Base-by-base conservation (phyloP, 2,888 invertebrate species). In the Cephus sareptanus region DNA sequence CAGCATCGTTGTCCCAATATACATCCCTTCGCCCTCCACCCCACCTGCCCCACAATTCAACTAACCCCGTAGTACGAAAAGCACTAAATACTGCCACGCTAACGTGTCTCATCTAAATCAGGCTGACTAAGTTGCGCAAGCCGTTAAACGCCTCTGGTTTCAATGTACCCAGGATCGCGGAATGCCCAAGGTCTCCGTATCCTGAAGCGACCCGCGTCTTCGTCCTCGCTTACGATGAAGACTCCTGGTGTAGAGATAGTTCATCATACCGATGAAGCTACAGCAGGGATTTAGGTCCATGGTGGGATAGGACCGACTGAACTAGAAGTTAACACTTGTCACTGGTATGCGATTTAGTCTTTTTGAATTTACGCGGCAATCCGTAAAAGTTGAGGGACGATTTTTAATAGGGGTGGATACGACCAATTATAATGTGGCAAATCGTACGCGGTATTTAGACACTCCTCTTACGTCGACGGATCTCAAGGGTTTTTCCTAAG, bases 151-250 rank as follows among this genome's bases (percentile, higher is more conserved):
- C 56, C 40, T 56, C 23, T 56, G 80, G 79, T 79, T 82, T 79
- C 76, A 73, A 82, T 83, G 81, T 87, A 85, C 85, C 85, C 82
- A 86, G 76, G 85, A 87, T 85, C 85, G 82, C 79, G 85, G 80
- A 81, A 87, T 79, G 79, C 69, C 76, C 77, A 81, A 74, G 76
- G 40, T 77, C 74, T 75, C 76, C 73, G 81, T 75, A 40, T 75
- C 34, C 79, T 81, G 76, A 76, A 80, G 80, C 23, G 76, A 70
- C 6, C 13, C n/a, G 69, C 12, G 35, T 56, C 30, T 9, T 71
- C 71, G 71, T 40, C 81, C 84, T 77, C 80, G 81, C 77, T 83
- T 84, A 77, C 84, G 83, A 71, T 79, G 84, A 77, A 86, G 82
- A 76, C 84, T 86, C 79, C 81, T 87, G 75, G 85, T 84, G 81